phyloP scores from a whole-genome alignment of 2,888 invertebrate species.

The Drosophila aldrichi region DNA sequence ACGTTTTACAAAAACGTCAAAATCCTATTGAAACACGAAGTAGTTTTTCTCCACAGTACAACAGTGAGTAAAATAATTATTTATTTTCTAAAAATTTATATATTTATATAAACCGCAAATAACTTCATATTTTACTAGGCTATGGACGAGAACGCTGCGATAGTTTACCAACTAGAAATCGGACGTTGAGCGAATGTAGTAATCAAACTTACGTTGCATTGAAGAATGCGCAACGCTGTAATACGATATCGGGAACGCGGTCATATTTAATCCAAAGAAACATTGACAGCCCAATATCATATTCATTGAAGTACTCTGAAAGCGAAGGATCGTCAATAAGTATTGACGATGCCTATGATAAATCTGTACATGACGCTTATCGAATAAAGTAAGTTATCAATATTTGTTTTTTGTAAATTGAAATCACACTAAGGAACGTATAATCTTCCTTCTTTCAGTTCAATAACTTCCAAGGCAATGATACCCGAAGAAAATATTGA shows the following conservation, averaged over 20 bases:
- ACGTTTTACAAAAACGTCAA: conserved; percentile 87
- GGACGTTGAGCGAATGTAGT: conserved; percentile 88
- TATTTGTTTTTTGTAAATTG: background rate
- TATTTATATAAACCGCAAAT: no score
- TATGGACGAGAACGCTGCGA: conserved; percentile 90
- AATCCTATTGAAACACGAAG: conserved; percentile 87
- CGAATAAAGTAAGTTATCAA: conserved; percentile 77
- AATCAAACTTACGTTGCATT: conserved; percentile 79
- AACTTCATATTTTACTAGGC: conserved; percentile 17
- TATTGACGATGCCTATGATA: conserved; percentile 89
- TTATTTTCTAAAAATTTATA: background rate
- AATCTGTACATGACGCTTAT: conserved; percentile 69
- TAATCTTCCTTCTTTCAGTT: conserved; percentile 43
- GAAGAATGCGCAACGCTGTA: conserved; percentile 85
- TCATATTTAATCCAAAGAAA: conserved; percentile 85
- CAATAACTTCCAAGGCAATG: conserved; percentile 82
- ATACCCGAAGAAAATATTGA: conserved; percentile 89
- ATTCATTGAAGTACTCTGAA: conserved; percentile 88
- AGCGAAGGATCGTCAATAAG: conserved; percentile 90
- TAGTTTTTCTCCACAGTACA: conserved; percentile 83
- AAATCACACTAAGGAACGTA: background rate
- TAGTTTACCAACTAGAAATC: conserved; percentile 90
- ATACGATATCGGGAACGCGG: conserved; percentile 85
- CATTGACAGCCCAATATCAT: conserved; percentile 85
- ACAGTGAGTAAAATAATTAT: conserved; percentile 51